phyloP scores from a whole-genome alignment of 2,888 invertebrate species.

The Heteromyza rotundicornis region DNA sequence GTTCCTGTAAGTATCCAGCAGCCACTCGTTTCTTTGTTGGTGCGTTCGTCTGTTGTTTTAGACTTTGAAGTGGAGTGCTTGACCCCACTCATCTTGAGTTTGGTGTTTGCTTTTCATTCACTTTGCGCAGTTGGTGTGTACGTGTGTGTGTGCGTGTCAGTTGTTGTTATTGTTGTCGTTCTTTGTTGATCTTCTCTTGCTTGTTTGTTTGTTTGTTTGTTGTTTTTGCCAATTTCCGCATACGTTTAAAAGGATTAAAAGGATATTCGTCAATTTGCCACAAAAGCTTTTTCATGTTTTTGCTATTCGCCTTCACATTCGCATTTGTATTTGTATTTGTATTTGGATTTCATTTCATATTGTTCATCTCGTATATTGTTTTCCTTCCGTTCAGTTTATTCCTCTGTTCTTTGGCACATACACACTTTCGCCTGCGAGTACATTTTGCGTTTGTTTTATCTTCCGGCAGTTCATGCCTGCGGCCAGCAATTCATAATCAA shows the following conservation, averaged over 20 bases:
- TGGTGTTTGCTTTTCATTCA: background rate
- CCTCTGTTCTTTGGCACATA: too few relatives aligned
- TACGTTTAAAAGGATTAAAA: conserved; percentile 53
- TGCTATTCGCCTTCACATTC: too few relatives aligned
- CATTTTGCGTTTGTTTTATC: background rate
- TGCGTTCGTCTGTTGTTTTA: background rate
- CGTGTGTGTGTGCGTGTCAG: background rate
- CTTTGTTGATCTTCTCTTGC: background rate
- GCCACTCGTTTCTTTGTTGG: too few relatives aligned
- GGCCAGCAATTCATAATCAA: background rate
- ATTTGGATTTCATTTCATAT: background rate
- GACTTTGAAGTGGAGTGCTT: conserved; percentile 2
- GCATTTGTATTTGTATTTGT: background rate
- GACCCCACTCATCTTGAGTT: conserved; percentile 8
- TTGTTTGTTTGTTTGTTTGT: conserved; percentile 12
- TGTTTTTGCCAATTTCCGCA: conserved; percentile 40
- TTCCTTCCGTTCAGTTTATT: background rate
- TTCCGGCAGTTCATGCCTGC: background rate
- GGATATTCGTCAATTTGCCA: conserved; percentile 44
- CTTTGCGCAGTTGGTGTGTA: background rate
- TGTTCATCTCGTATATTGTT: background rate
- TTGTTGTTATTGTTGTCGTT: background rate
- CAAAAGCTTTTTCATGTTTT: background rate
- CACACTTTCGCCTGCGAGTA: too few relatives aligned
- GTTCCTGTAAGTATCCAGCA: too few relatives aligned